A percentile compares a stretch with the other conserved stretches of the same genome.
Evolutionary conservation across 2,797 vertebrate species (phyloP).

Genomic region (Coranthus polyacanthus): DNA sequence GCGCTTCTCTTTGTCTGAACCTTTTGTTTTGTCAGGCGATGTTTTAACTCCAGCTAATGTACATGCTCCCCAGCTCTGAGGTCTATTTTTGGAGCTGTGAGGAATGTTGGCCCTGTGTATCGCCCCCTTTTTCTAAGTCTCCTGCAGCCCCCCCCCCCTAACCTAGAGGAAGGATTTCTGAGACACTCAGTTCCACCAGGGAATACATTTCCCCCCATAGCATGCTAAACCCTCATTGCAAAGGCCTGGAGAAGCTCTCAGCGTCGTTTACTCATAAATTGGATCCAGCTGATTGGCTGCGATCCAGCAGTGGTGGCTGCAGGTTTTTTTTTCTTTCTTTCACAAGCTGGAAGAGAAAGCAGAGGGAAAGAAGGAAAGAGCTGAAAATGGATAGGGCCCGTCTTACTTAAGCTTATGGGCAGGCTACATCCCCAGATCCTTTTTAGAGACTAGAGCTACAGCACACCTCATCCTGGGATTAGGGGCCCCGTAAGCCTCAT

Average conservation of each 20-base stretch:
- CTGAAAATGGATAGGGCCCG: slow-evolving; percentile 44
- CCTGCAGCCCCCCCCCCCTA: slow-evolving; percentile 18
- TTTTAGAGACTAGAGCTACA: slow-evolving; percentile 55
- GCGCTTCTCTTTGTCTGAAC: slow-evolving; percentile 20
- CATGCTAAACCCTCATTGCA: slow-evolving; percentile 72
- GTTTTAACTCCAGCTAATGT: slow-evolving; percentile 52
- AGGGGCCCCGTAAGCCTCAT: slow-evolving; percentile 68
- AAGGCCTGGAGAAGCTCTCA: slow-evolving; percentile 64
- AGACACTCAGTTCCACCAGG: slow-evolving; percentile 43
- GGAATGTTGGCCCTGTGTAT: slow-evolving; percentile 67
- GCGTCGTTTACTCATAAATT: slow-evolving; percentile 73
- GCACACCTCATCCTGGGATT: slow-evolving; percentile 76
- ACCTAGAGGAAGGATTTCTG: slow-evolving; percentile 61
- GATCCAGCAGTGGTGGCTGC: slow-evolving; percentile 65
- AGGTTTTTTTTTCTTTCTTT: slow-evolving; percentile 11
- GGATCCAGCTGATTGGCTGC: slow-evolving; percentile 83
- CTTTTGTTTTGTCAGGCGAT: slow-evolving; percentile 54
- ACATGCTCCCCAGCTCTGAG: slow-evolving; percentile 41
- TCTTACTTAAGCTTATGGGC: slow-evolving; percentile 60
- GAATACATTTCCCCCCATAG: slow-evolving; percentile 68
- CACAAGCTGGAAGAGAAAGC: slow-evolving; percentile 15
- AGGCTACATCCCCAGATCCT: slow-evolving; percentile 66
- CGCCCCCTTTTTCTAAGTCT: slow-evolving; percentile 4
- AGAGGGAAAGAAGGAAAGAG: slow-evolving; percentile 6
- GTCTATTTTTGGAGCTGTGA: slow-evolving; percentile 77